Evolutionary conservation across 2,888 invertebrate species (phyloP), one percentile per base, ranked within the genome.

Genomic region (Hemicrepidius hirtus): DNA sequence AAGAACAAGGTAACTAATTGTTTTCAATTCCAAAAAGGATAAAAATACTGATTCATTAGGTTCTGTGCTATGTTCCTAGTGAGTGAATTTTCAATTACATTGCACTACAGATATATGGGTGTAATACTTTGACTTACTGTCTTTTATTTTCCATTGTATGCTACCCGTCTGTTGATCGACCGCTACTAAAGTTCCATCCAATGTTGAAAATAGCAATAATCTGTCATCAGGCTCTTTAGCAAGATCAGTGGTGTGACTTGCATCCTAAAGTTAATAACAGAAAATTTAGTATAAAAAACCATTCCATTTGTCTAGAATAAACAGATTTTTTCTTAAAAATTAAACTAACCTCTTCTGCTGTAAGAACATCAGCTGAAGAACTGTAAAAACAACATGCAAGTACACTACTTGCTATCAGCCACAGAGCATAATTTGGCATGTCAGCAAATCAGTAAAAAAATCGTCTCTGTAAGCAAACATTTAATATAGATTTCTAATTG

Each of bases 131-230:
- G 0, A 82, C 86, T 88, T 90, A 94, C 95, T 96, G 88, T 98
- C 97, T 87, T 95, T 93, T 75, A 97, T 91, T 82, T 92, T 93
- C 99, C 99, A 99, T 81, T 93, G 91, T 80, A 95, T 90, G 82
- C 92, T 90, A 71, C 98, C 98, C 66, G 95, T 92, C 77, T 91
- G 88, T 78, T 94, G 94, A 82, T 96, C 95, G 57, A 99, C 90
- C n/a, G 97, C 98, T 78, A 95, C 92, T 83, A 99, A 92, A 76
- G 94, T 93, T 78, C 99, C 99, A 84, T 97, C 97, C 79, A 99
- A 89, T 55, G 98, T 98, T 50, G 97, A 96, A 83, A 98, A 94
- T 75, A 98, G 90, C 79, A 98, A 87, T 49, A 95, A 88, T 77
- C 94, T 90, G 82, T 93, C 93, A 84, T 93, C 92, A 53, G 87